Conservation (phyloP, 2,888 invertebrate genomes). For the Xylota sylvarum region DNA sequence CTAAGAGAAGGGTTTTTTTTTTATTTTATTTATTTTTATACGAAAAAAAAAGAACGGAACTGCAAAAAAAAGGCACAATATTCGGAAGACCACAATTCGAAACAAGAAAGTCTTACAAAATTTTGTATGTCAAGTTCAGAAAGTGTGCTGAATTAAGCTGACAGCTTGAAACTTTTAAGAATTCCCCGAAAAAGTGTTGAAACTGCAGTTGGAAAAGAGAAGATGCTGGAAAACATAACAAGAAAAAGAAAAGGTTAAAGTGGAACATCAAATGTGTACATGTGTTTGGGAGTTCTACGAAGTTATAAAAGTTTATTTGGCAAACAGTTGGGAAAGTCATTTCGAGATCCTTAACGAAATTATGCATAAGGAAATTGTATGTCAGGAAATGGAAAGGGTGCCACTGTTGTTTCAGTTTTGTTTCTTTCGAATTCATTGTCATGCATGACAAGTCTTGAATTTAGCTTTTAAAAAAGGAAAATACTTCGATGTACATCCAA, state of each 20-base stretch:
- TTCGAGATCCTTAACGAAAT: slow-evolving; percentile 16
- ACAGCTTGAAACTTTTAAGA: slow-evolving; percentile 62
- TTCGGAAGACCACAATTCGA: not conserved
- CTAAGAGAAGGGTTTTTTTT: not conserved
- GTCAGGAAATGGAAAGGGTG: not conserved
- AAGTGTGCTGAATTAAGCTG: slow-evolving; percentile 43
- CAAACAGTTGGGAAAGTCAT: slow-evolving; percentile 9
- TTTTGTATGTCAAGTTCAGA: slow-evolving; percentile 68
- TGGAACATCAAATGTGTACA: slow-evolving; percentile 25
- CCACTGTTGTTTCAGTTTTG: not conserved
- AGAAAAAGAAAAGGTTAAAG: slow-evolving; percentile 15
- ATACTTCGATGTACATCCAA: too few species aligned
- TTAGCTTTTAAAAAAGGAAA: not conserved
- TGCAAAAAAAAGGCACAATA: not conserved
- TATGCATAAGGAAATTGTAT: slow-evolving; percentile 23
- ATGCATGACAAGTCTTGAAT: not conserved
- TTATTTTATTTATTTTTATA: not conserved
- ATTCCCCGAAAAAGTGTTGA: slow-evolving; percentile 10
- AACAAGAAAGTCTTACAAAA: slow-evolving; percentile 29
- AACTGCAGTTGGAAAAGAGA: slow-evolving; percentile 13
- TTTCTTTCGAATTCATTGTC: not conserved
- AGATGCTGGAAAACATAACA: slow-evolving; percentile 15
- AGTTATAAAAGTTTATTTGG: slow-evolving; percentile 34
- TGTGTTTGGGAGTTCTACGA: slow-evolving; percentile 12
- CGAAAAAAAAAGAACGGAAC: not conserved